Evolutionary conservation across 2,888 invertebrate species (phyloP).

Genomic region (Ariolimax columbianus): DNA sequence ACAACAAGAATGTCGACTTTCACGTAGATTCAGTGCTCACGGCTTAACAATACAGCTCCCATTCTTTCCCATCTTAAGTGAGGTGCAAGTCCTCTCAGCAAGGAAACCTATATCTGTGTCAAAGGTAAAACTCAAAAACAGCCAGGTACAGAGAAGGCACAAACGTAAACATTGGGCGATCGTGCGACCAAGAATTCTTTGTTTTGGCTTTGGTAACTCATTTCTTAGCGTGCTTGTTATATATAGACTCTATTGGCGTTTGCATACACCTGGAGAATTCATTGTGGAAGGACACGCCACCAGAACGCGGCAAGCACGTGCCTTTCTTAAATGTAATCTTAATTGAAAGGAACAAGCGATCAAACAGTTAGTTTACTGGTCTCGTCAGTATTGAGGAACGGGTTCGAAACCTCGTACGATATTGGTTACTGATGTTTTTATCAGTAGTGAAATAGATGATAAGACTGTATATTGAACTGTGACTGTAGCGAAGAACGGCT

Average conservation of each 20-base stretch:
- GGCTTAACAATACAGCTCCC: not conserved
- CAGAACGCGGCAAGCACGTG: too few relatives aligned
- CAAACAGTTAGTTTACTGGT: too few relatives aligned
- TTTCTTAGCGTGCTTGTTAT: not conserved
- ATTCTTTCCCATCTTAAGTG: not conserved
- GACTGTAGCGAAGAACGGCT: too few relatives aligned
- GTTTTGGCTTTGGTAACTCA: constrained; percentile 1
- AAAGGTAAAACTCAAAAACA: not conserved
- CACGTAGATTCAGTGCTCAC: constrained; percentile 2
- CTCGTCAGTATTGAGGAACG: too few relatives aligned
- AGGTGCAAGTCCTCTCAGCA: not conserved
- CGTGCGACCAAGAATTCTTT: constrained; percentile 1
- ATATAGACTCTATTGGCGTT: not conserved
- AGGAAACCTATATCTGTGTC: not conserved
- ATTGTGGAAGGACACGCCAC: not conserved
- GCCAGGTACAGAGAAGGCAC: not conserved
- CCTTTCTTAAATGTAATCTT: too few relatives aligned
- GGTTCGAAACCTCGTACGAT: too few relatives aligned
- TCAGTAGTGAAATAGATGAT: too few relatives aligned
- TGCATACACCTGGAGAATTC: constrained; percentile 12
- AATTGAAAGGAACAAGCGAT: too few relatives aligned
- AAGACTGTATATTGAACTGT: too few relatives aligned
- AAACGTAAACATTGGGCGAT: not conserved
- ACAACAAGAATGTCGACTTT: constrained; percentile 12
- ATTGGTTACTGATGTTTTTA: too few relatives aligned